Base-by-base conservation (phyloP, 2,797 vertebrate genomes). In the Otolemur crassicaudatus region DNA sequence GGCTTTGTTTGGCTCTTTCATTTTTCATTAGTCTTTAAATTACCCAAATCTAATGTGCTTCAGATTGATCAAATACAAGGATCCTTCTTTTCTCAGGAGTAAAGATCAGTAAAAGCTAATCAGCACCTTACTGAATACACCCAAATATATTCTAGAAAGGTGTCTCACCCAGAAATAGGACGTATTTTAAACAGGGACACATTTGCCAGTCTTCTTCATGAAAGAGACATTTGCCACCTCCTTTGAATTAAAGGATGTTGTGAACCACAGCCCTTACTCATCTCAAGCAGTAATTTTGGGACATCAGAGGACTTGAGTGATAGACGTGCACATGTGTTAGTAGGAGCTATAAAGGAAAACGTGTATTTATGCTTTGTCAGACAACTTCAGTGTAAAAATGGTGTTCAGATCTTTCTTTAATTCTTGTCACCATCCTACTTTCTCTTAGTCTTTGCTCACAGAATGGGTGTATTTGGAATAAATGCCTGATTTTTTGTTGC, bases 1-100 rank as follows among this genome's bases (percentile, higher is more conserved):
- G 97, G 98, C 97, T 98, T 98, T 97, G 94, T 98, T 98, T 98
- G 96, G 98, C 95, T 97, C 94, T 97, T 97, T 95, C 72, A 31
- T 96, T 98, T 98, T 98, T 98, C 97, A 98, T 98, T 98, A 97
- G 95, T 94, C 75, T 96, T 98, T 90, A 85, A 60, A 93, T 96
- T 96, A 97, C 43, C 2, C 27, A 98, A 98, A 96, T 97, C 72
- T 60, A 97, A 95, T 81, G 61, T 91, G 77, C 80, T 92, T 87
- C 96, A 97, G 97, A 98, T 98, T 98, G 98, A 98, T 98, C 91
- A 97, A 98, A 98, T 83, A 75, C 92, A 97, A 60, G 84, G 90
- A 87, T 98, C 91, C 98, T 97, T 96, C 96, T 92, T 97, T 98
- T 98, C 76, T 97, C 88, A 95, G 93, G 80, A 97, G 93, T 96